Evolutionary conservation across 2,113 vertebrate genomes (phyloP).

Genomic region (Gopherus flavomarginatus): DNA sequence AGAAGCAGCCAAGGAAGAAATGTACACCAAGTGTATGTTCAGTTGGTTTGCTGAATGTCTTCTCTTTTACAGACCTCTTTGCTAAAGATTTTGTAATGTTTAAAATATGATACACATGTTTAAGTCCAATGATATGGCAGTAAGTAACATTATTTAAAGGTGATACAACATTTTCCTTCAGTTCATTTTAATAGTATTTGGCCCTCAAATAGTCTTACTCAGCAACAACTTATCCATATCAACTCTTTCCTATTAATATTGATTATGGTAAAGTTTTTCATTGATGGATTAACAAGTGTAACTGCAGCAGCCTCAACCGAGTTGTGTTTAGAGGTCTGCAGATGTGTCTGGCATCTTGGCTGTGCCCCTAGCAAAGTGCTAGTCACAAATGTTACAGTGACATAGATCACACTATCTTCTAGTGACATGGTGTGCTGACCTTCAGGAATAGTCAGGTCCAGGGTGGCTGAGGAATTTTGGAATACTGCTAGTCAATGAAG

Average conservation of each 20-base stretch:
- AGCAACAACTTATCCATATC: background rate
- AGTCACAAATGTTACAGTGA: background rate
- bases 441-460: background rate
- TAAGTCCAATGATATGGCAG: background rate
- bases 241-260: background rate
- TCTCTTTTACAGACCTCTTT: background rate
- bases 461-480: background rate
- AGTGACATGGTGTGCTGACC: background rate
- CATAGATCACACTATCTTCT: background rate
- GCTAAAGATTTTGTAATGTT: background rate
- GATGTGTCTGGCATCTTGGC: background rate
- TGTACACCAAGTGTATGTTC: background rate
- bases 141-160: no score
- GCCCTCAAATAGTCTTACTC: background rate
- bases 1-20: background rate
- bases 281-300: background rate
- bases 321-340: background rate
- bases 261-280: background rate
- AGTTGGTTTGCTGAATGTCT: background rate
- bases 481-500: background rate
- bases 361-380: background rate
- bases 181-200: background rate
- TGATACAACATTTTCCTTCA: background rate
- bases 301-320: background rate
- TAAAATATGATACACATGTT: background rate